phyloP scores from a whole-genome alignment of 2,888 invertebrate genomes.

The Conchocele bisecta region DNA sequence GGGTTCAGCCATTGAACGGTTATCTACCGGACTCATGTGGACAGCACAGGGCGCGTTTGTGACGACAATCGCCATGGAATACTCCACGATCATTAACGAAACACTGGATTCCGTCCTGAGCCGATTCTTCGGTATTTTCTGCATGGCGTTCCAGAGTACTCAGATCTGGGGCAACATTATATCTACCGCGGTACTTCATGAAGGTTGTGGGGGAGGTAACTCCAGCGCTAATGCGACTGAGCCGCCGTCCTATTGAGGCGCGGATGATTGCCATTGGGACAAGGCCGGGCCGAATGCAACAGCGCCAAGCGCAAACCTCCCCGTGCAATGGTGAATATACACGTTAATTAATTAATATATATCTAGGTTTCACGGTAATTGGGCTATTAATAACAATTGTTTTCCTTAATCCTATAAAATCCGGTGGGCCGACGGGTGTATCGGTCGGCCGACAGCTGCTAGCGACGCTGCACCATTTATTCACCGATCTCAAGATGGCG shows the following conservation, averaged over 20 bases:
- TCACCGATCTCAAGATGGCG: constrained; percentile 60
- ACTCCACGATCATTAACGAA: constrained; percentile 55
- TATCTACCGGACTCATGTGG: constrained; percentile 68
- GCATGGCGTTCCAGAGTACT: constrained; percentile 68
- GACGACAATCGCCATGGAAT: constrained; percentile 63
- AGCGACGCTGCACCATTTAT: constrained; percentile 57
- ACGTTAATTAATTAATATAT: constrained; percentile 61
- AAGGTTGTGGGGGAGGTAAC: neutral
- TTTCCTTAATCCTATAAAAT: constrained; percentile 58
- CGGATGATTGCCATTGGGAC: constrained; percentile 58
- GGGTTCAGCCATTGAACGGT: constrained; percentile 60
- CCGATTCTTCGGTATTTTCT: constrained; percentile 65
- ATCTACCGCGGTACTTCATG: constrained; percentile 53
- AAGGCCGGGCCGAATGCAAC: constrained; percentile 12
- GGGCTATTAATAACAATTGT: constrained; percentile 61
- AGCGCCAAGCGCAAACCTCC: constrained; percentile 11
- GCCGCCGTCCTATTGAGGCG: constrained; percentile 55
- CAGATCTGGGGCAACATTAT: constrained; percentile 67
- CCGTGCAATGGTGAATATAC: constrained; percentile 49
- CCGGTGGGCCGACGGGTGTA: constrained; percentile 31
- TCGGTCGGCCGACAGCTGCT: constrained; percentile 48
- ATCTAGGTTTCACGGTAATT: constrained; percentile 58
- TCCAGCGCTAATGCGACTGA: constrained; percentile 17
- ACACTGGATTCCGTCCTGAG: constrained; percentile 59
- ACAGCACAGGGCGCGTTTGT: constrained; percentile 66